Evolutionary conservation across 2,113 vertebrate genomes (phyloP), one percentile per base, ranked within the genome.

Genomic region (Thymallus thymallus): DNA sequence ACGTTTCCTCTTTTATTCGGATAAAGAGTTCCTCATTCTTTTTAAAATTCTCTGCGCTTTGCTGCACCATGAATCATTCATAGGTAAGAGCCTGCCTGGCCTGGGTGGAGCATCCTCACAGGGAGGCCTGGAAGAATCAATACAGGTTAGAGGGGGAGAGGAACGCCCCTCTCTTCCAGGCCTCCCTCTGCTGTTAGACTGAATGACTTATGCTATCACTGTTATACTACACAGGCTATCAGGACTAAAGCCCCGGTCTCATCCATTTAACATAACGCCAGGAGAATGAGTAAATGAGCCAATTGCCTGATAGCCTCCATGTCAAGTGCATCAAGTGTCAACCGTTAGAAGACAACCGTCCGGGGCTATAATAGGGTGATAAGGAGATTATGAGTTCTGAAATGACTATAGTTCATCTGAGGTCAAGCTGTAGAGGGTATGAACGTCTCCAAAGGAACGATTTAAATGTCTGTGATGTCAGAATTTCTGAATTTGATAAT

Each of bases 51-150:
- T 74, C 82, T 73, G 83, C 48, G 77, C 81, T 74, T 83, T 82
- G 77, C 69, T 80, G 75, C 76, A 22, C 76, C 68, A 82, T 88
- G 81, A 86, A 85, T 89, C 87, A 89, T 90, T 90, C 87, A 89
- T 84, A 80, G 68, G 48, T 51, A 4, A 18, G 13, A 51, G 48
- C 48, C 68, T 51, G 6, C 77, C 63, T 20, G 58, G 35, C 77
- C 74, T 74, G 78, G 63, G 77, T 32, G 51, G 71, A 73, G 24
- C 68, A 64, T 71, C 48, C 80, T 88, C 82, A 72, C 26, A 68
- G 80, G 70, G 84, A 78, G 29, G 62, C 72, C 72, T 22, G 24
- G 74, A 67, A 80, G 75, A 81, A 89, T 89, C 84, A 73, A 87
- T 87, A 72, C 45, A 79, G 26, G 65, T 13, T 26, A 69, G 62